Evolutionary conservation across 2,113 vertebrate species (phyloP).

Genomic region (Paralichthys olivaceus): DNA sequence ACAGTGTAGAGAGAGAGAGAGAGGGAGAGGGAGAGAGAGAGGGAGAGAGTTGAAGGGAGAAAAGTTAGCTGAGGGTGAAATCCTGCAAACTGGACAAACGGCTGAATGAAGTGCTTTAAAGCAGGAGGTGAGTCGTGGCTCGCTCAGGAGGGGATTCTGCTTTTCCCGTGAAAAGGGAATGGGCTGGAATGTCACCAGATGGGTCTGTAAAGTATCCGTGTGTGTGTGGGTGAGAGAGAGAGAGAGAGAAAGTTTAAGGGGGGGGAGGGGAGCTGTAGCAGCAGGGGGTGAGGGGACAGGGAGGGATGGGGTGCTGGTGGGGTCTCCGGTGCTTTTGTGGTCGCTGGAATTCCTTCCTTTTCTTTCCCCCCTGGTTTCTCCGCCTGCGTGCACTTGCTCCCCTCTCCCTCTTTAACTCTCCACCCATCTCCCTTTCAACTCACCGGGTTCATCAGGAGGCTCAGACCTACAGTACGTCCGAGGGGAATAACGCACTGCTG

Average conservation of each 20-base stretch:
- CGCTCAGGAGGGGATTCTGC: neutral
- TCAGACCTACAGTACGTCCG: constrained; percentile 37
- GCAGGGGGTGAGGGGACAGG: constrained; percentile 52
- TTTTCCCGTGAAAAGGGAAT: constrained; percentile 12
- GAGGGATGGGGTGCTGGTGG: constrained; percentile 26
- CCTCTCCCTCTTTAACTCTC: constrained; percentile 30
- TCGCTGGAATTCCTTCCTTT: constrained; percentile 75
- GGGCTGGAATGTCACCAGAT: constrained; percentile 71
- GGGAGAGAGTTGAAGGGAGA: constrained; percentile 33
- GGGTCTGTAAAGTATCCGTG: constrained; percentile 52
- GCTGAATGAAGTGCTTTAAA: constrained; percentile 75
- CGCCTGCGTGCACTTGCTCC: constrained; percentile 75
- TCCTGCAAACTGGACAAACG: constrained; percentile 30
- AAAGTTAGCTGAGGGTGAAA: constrained; percentile 37
- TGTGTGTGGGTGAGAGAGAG: constrained; percentile 21
- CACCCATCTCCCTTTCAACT: constrained; percentile 38
- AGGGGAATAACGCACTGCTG: neutral
- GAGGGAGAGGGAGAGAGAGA: neutral
- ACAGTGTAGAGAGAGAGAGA: constrained; percentile 46
- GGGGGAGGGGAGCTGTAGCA: constrained; percentile 62
- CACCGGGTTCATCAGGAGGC: constrained; percentile 41
- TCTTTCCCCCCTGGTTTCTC: constrained; percentile 51
- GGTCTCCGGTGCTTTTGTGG: constrained; percentile 68
- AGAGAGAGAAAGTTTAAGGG: constrained; percentile 31
- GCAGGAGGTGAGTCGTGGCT: constrained; percentile 67